These are phyloP conservation scores for Mastacembelus armatus DNA, from an alignment of 2,797 vertebrate species.

Conservation along the genomic window DNA sequence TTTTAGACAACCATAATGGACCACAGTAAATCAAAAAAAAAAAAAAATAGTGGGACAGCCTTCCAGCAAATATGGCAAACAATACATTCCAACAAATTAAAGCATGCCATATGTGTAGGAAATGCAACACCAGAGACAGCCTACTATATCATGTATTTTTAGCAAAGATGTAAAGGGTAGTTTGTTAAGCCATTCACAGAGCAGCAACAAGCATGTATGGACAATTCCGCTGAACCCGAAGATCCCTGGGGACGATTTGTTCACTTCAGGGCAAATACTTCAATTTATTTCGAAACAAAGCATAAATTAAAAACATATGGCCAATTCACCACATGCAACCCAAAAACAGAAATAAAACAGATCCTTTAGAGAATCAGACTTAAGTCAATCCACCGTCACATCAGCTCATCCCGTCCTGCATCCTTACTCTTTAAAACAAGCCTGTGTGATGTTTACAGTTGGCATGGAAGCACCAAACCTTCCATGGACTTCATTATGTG, in stretches of 20 bases:
- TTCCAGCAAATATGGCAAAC: constrained; percentile 56
- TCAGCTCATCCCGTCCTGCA: constrained; percentile 34
- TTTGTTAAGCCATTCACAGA: constrained; percentile 40
- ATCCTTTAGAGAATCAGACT: constrained; percentile 44
- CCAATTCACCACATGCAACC: constrained; percentile 58
- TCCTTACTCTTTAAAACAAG: background rate
- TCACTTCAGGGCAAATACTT: constrained; percentile 70
- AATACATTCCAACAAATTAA: constrained; percentile 34
- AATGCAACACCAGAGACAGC: constrained; percentile 54
- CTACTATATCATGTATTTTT: constrained; percentile 51
- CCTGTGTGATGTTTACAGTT: background rate
- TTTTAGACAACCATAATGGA: constrained; percentile 77
- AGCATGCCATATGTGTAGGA: constrained; percentile 62
- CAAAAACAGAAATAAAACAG: constrained; percentile 64
- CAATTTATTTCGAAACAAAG: constrained; percentile 66
- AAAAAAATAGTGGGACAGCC: constrained; percentile 46
- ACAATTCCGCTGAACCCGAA: constrained; percentile 35
- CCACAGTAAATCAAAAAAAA: constrained; percentile 49
- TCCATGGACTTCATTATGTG: constrained; percentile 12
- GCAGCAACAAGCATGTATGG: constrained; percentile 45
- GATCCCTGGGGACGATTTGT: constrained; percentile 53
- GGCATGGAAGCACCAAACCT: constrained; percentile 5
- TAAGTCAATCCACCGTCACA: constrained; percentile 59
- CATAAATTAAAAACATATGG: constrained; percentile 74
- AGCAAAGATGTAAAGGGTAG: constrained; percentile 42